Conservation (phyloP, 37 sponge, comb jelly and placozoan genomes). For the Beroe forskalii region DNA sequence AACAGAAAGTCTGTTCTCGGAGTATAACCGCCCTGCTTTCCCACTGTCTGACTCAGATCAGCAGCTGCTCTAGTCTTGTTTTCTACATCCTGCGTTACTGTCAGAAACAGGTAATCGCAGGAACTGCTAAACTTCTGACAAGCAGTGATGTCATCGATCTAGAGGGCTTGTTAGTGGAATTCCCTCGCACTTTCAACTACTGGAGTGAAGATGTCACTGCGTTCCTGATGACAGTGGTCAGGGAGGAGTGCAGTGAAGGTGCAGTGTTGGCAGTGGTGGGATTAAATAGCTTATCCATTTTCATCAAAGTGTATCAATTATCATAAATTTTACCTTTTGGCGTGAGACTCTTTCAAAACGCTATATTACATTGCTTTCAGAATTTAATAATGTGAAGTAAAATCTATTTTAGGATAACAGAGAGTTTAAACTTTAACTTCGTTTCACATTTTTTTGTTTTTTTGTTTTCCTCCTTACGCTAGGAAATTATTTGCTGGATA, state of each 20-base stretch:
- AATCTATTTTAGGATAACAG: too few relatives aligned
- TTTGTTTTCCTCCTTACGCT: too few relatives aligned
- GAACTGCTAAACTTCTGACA: neutral
- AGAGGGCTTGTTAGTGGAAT: neutral
- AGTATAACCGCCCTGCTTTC: neutral
- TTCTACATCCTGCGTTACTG: neutral
- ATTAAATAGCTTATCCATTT: too few relatives aligned
- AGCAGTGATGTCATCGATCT: neutral
- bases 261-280: too few relatives aligned
- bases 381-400: too few relatives aligned
- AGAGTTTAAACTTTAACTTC: too few relatives aligned
- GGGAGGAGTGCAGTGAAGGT: neutral
- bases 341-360: too few relatives aligned
- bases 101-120: neutral
- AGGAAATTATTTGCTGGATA: too few relatives aligned
- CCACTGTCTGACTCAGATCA: neutral
- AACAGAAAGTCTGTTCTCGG: neutral
- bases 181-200: neutral
- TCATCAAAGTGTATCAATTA: too few relatives aligned
- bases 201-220: constrained; percentile 13
- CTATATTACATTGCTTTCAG: too few relatives aligned
- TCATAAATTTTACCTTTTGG: too few relatives aligned
- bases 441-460: too few relatives aligned
- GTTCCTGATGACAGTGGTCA: neutral
- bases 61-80: neutral